phyloP scores from a whole-genome alignment of 2,113 vertebrate genomes.

The Erythrolamprus reginae region DNA sequence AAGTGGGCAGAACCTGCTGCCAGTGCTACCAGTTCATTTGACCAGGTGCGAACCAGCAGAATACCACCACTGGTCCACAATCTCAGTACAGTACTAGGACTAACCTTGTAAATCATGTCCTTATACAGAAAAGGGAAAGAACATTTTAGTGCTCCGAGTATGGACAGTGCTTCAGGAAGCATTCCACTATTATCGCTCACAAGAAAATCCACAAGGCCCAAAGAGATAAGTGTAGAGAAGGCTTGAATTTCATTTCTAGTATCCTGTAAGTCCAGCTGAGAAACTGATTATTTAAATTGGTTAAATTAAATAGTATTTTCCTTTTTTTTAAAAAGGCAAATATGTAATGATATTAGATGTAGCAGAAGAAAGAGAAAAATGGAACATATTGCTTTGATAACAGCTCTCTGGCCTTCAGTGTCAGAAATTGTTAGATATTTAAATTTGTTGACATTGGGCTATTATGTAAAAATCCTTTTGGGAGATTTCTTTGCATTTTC shows the following conservation, averaged over 20 bases:
- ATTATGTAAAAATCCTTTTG: too few species aligned
- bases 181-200: not conserved
- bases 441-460: too few species aligned
- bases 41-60: too few species aligned
- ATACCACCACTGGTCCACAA: too few species aligned
- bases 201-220: not conserved
- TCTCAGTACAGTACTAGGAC: not conserved
- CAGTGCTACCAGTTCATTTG: too few species aligned
- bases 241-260: not conserved
- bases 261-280: not conserved
- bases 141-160: not conserved
- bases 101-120: not conserved
- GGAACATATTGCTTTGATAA: too few species aligned
- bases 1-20: too few species aligned
- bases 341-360: not conserved
- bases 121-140: not conserved
- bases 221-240: not conserved
- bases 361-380: too few species aligned
- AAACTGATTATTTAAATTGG: not conserved
- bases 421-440: too few species aligned
- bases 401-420: too few species aligned
- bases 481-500: too few species aligned
- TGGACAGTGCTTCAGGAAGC: accelerated
- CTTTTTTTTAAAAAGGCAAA: not conserved
- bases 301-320: not conserved